phyloP scores from a whole-genome alignment of 2,113 vertebrate genomes.

The Scomber japonicus region DNA sequence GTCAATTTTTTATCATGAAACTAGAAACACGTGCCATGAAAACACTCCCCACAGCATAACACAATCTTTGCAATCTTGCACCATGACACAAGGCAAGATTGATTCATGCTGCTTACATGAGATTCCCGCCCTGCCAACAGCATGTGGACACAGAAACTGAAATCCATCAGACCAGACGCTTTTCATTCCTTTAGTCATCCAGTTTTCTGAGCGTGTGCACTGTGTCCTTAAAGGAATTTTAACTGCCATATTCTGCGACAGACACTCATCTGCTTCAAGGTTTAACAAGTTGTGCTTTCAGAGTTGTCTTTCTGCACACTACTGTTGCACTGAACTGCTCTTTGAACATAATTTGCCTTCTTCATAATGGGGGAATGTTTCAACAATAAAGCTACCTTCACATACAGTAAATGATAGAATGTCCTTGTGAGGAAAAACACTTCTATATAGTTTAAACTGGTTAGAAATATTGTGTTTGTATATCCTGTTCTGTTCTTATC shows the following conservation, averaged over 20 bases:
- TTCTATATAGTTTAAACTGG: too few species aligned
- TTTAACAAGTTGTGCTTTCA: not conserved
- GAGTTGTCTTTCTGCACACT: not conserved
- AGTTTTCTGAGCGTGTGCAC: not conserved
- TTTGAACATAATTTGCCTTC: not conserved
- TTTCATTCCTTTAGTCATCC: not conserved
- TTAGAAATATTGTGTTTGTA: not conserved
- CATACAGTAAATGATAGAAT: too few species aligned
- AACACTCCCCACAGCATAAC: not conserved
- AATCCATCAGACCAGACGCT: not conserved
- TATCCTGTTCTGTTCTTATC: not conserved
- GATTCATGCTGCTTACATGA: slow-evolving; percentile 8
- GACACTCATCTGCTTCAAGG: not conserved
- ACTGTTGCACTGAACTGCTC: not conserved
- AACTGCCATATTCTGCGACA: not conserved
- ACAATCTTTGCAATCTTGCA: not conserved
- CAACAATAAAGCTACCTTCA: too few species aligned
- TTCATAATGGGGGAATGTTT: too few species aligned
- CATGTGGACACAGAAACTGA: not conserved
- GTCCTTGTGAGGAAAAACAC: not conserved
- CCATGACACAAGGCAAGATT: not conserved
- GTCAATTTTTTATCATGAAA: too few species aligned
- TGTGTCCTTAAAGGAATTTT: too few species aligned
- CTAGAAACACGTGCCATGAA: not conserved
- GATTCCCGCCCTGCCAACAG: not conserved